phyloP scores from a whole-genome alignment of 2,797 vertebrate species.

The Carduelis carduelis region DNA sequence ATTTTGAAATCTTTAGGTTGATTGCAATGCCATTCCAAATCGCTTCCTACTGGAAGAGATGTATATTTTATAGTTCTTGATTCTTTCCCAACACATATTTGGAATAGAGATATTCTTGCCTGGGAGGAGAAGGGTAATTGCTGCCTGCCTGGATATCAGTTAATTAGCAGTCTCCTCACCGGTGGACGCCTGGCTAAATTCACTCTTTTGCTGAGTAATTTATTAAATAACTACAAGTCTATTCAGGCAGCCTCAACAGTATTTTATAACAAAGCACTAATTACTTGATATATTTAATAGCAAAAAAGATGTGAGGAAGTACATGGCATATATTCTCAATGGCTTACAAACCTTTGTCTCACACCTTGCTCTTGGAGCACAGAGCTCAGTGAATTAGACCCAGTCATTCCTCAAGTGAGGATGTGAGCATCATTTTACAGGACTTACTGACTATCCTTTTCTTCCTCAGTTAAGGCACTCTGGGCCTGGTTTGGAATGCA shows the following conservation, averaged over 20 bases:
- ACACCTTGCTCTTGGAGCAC: neutral
- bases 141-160: slow-evolving; percentile 36
- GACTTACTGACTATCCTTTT: neutral
- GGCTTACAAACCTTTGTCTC: neutral
- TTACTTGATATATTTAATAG: neutral
- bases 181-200: slow-evolving; percentile 22
- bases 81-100: neutral
- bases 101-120: slow-evolving; percentile 1
- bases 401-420: neutral
- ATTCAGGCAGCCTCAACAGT: neutral
- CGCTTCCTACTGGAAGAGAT: neutral
- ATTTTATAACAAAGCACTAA: neutral
- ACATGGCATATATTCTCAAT: neutral
- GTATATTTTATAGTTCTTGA: neutral
- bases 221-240: slow-evolving; percentile 22
- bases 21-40: neutral
- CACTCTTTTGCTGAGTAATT: slow-evolving; percentile 3
- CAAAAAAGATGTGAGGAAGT: neutral
- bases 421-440: neutral
- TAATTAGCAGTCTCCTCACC: slow-evolving; percentile 50
- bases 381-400: neutral
- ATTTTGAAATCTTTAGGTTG: neutral
- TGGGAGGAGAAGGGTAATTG: slow-evolving; percentile 55
- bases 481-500: neutral
- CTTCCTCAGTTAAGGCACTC: neutral